Evolutionary conservation across 2,113 vertebrate species (phyloP).

Genomic region (Donacobius atricapilla): DNA sequence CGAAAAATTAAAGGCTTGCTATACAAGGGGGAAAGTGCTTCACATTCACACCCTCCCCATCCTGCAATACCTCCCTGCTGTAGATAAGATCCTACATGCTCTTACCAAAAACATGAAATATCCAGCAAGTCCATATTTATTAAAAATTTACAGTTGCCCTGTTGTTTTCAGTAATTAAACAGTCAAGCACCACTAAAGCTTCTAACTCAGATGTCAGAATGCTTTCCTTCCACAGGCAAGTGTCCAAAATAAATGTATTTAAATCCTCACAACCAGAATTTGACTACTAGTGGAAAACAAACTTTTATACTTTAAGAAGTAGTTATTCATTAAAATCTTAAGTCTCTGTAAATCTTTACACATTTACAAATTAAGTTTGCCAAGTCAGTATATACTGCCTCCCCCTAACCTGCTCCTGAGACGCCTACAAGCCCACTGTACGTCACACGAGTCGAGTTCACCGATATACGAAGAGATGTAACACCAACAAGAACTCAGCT

Average conservation of each 20-base stretch:
- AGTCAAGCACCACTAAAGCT: not conserved
- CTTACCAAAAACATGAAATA: slow-evolving; percentile 39
- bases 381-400: not conserved
- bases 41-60: not conserved
- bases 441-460: rapidly evolving
- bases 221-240: not conserved
- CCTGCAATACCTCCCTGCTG: not conserved
- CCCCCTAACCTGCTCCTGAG: not conserved
- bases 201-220: not conserved
- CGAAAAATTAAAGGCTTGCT: not conserved
- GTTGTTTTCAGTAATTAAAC: slow-evolving; percentile 16
- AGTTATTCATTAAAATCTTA: not conserved
- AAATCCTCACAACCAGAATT: not conserved
- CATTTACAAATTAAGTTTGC: too few relatives aligned
- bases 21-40: not conserved
- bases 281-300: not conserved
- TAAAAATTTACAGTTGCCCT: slow-evolving; percentile 20
- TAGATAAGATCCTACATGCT: slow-evolving; percentile 14
- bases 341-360: not conserved
- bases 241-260: not conserved
- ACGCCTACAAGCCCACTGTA: not conserved
- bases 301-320: not conserved
- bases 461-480: not conserved
- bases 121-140: slow-evolving; percentile 4
- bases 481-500: not conserved